phyloP scores from a whole-genome alignment of 2,888 invertebrate species.

The Chrysina gloriosa region DNA sequence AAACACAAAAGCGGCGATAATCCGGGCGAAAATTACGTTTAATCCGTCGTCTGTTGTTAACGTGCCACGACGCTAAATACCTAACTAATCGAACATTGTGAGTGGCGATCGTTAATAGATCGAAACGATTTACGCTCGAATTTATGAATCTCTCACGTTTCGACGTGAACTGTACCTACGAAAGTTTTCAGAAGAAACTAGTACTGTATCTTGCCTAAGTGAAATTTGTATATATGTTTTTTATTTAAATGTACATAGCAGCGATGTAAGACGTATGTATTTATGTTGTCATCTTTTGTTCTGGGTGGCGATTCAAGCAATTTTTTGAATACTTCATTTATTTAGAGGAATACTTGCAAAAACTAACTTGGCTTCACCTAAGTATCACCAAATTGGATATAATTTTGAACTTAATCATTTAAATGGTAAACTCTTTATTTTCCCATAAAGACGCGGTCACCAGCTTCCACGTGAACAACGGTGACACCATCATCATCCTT shows the following conservation, averaged over 20 bases:
- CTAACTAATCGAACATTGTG: no score
- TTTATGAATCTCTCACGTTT: conserved; percentile 23
- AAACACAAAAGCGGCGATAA: conserved; percentile 48
- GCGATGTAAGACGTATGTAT: neutral
- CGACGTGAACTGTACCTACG: neutral
- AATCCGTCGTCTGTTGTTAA: conserved; percentile 26
- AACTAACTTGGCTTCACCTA: no score
- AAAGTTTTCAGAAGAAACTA: conserved; percentile 16
- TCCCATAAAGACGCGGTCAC: no score
- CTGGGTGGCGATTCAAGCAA: neutral
- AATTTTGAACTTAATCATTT: no score
- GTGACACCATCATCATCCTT: no score
- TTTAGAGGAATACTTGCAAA: no score
- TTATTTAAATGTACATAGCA: conserved; percentile 27
- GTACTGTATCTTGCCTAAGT: conserved; percentile 32
- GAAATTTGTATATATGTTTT: neutral
- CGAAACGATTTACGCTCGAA: conserved; percentile 16
- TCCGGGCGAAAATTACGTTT: conserved; percentile 52
- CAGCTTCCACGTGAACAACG: no score
- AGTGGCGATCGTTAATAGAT: no score
- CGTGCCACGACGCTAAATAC: no score
- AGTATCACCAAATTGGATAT: no score
- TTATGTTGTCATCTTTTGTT: no score
- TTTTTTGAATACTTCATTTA: neutral
- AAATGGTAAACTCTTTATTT: no score